Conservation (phyloP, 2,797 vertebrate genomes). For the Hydrolagus colliei region DNA sequence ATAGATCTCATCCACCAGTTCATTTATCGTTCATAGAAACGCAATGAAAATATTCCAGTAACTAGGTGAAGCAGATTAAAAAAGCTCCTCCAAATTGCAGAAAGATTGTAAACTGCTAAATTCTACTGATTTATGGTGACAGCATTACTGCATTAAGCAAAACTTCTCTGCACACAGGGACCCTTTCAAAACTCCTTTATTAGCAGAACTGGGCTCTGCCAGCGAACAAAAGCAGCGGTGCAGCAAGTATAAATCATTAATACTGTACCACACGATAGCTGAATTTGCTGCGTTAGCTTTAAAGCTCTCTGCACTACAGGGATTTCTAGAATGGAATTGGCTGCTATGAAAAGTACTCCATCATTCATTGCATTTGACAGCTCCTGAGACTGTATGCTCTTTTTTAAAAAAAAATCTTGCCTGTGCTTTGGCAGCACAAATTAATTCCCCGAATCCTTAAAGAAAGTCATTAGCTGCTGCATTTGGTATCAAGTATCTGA, state of each 20-base stretch:
- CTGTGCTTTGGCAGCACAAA: slow-evolving; percentile 29
- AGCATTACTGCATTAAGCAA: slow-evolving; percentile 42
- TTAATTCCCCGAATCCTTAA: slow-evolving; percentile 30
- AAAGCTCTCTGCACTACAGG: slow-evolving; percentile 53
- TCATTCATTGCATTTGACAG: slow-evolving; percentile 43
- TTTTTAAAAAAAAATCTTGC: slow-evolving; percentile 11
- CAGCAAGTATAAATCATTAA: slow-evolving; percentile 62
- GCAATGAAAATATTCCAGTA: slow-evolving; percentile 45
- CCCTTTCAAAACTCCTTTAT: slow-evolving; percentile 55
- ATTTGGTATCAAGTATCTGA: neutral
- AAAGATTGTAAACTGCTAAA: slow-evolving; percentile 49
- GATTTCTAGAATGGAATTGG: slow-evolving; percentile 53
- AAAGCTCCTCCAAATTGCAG: slow-evolving; percentile 36
- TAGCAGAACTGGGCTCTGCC: slow-evolving; percentile 48
- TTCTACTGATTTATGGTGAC: slow-evolving; percentile 56
- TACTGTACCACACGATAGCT: slow-evolving; percentile 48
- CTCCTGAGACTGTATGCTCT: slow-evolving; percentile 45
- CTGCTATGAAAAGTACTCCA: slow-evolving; percentile 52
- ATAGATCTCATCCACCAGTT: slow-evolving; percentile 42
- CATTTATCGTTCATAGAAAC: slow-evolving; percentile 49
- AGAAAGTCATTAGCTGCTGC: slow-evolving; percentile 25
- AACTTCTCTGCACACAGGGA: slow-evolving; percentile 48
- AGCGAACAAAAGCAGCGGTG: slow-evolving; percentile 53
- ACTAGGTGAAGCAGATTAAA: slow-evolving; percentile 47
- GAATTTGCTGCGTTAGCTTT: slow-evolving; percentile 51